These are phyloP conservation scores for Microcebus jonahi DNA, from an alignment of 2,113 vertebrate genomes.

Conservation along the genomic window DNA sequence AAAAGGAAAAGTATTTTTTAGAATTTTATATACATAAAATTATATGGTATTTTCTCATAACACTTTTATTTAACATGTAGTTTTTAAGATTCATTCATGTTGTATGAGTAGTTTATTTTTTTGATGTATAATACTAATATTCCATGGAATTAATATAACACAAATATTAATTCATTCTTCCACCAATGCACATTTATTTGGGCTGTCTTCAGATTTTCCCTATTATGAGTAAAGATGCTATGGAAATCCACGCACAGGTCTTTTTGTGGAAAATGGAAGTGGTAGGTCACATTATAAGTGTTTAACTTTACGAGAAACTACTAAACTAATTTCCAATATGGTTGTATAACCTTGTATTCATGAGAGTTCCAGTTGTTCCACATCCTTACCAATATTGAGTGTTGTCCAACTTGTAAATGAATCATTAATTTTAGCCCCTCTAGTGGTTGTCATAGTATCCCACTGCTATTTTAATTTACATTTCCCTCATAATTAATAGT, in stretches of 20 bases:
- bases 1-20: no score
- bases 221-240: background rate
- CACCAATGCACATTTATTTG: background rate
- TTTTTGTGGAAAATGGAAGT: no score
- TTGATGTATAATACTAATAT: background rate
- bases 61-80: no score
- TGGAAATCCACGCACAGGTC: fast-evolving
- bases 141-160: background rate
- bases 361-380: fast-evolving
- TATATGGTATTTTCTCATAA: no score
- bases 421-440: fast-evolving
- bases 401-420: fast-evolving
- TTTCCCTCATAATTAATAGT: background rate
- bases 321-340: background rate
- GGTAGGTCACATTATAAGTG: background rate
- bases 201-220: background rate
- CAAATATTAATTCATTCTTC: background rate
- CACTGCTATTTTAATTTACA: background rate
- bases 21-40: no score
- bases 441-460: fast-evolving
- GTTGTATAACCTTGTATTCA: background rate
- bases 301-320: background rate
- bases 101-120: no score
- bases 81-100: no score
- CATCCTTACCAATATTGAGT: background rate